These are phyloP conservation scores for Palythoa grandis DNA, from an alignment of 92 coral and sea anemone genomes.

Conservation along the genomic window DNA sequence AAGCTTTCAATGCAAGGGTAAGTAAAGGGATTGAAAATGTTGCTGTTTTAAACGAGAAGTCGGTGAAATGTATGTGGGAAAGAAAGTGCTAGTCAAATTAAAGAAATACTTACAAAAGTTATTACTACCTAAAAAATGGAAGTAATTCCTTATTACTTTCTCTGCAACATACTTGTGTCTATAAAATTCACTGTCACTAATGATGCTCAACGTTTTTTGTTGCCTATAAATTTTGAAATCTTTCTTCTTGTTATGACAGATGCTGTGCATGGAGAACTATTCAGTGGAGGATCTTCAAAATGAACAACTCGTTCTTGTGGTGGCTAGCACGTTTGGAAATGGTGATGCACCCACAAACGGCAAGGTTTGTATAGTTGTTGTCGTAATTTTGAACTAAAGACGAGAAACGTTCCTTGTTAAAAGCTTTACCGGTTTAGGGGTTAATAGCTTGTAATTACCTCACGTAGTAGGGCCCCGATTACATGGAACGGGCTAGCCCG, in stretches of 20 bases:
- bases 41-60: neutral
- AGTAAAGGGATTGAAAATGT: neutral
- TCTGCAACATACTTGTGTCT: too few relatives aligned
- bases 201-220: neutral
- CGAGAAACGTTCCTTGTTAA: too few relatives aligned
- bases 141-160: too few relatives aligned
- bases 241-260: neutral
- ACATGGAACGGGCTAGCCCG: too few relatives aligned
- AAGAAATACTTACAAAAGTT: too few relatives aligned
- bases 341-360: conserved; percentile 32
- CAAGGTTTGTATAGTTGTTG: neutral
- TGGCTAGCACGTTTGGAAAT: conserved; percentile 24
- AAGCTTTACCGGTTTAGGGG: too few relatives aligned
- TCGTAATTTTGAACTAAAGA: neutral
- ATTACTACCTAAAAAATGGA: too few relatives aligned
- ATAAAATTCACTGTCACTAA: too few relatives aligned
- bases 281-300: neutral
- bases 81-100: too few relatives aligned
- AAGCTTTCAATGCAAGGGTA: conserved; percentile 16
- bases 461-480: too few relatives aligned
- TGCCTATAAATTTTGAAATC: neutral
- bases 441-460: too few relatives aligned
- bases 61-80: too few relatives aligned
- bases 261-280: conserved; percentile 34
- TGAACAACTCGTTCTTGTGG: conserved; percentile 18